Base-by-base conservation (phyloP, 2,888 invertebrate genomes). In the Sthenelais limicola region DNA sequence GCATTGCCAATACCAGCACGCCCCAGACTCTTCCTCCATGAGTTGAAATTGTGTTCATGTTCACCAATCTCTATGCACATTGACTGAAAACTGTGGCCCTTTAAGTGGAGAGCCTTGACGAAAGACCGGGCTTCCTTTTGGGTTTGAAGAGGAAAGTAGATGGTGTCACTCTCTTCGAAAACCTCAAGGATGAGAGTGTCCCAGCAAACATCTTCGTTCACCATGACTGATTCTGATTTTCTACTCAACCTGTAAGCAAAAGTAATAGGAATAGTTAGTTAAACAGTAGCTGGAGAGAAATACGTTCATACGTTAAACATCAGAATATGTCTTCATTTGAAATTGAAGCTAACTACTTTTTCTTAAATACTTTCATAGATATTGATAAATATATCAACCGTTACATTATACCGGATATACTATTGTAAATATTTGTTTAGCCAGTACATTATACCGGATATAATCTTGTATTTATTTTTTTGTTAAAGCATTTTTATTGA, bases 111-210 rank as follows among this genome's bases (percentile, higher is more conserved):
- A 3, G 72, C 71, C 58, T 75, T 75, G 38, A 75, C 69, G 56
- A 78, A 78, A 9, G 73, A 68, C 15, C 73, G 58, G 3, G 78
- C 78, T 33, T 75, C 71, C 43, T 75, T 73, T 66, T 75, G 75
- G 3, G 74, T 43, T 21, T 30, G 21, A 26, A 78, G 26, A 1
- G 78, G 78, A 62, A 66, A 78, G 56, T 75, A 78, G 30, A 48
- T 12, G 3, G 75, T 67, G 35, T 77, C 77, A 18, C 71, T 51
- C 62, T 78, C 77, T 68, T 77, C 77, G 48, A 76, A 77, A 18
- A 74, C 66, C 73, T 77, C 73, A 0, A 77, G 72, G 49, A 77
- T 77, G 18, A 74, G 48, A 15, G 72, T 72, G 30, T 71, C 66
- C 18, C 26, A 62, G 26, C 38, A 21, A 1, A 62, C 38, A n/a